Evolutionary conservation across 1,140 invertebrate species (phyloP).

Genomic region (Drosophila burlai): DNA sequence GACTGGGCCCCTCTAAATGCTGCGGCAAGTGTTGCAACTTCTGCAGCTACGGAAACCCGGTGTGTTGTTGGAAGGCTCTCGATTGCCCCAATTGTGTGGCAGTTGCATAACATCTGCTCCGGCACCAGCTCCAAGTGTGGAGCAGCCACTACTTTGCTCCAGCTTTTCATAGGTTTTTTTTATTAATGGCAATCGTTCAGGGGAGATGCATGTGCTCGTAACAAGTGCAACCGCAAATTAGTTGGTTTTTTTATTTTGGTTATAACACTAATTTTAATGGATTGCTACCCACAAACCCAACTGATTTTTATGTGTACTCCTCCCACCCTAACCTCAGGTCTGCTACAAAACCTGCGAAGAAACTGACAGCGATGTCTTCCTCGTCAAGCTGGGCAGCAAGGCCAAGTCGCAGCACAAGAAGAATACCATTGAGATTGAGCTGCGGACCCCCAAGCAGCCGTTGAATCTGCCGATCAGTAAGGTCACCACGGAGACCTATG

Average conservation of each 20-base stretch:
- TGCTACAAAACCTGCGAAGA: conserved; percentile 84
- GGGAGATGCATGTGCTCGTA: conserved; percentile 18
- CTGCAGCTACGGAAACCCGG: conserved; percentile 19
- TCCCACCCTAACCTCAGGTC: conserved; percentile 45
- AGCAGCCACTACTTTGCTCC: conserved; percentile 49
- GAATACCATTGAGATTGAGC: conserved; percentile 82
- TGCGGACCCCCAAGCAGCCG: conserved; percentile 78
- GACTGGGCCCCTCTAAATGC: conserved; percentile 50
- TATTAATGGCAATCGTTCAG: conserved; percentile 32
- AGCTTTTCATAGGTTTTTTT: conserved; percentile 19
- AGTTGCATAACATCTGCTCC: conserved; percentile 54
- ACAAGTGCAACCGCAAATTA: conserved; percentile 25
- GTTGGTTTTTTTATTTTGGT: conserved; percentile 13
- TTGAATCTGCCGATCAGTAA: conserved; percentile 60
- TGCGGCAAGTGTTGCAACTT: conserved; percentile 32
- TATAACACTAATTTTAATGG: neutral
- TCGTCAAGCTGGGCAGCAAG: conserved; percentile 82
- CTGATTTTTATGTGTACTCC: neutral
- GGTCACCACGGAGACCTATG: conserved; percentile 80
- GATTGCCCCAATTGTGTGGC: conserved; percentile 49
- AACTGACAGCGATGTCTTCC: conserved; percentile 82
- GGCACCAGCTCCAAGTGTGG: conserved; percentile 48
- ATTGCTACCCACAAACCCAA: neutral
- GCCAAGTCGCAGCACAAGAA: conserved; percentile 70
- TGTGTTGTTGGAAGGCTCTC: conserved; percentile 29